These are phyloP conservation scores for Scolopax rusticola DNA, from an alignment of 2,797 vertebrate species.

Conservation along the genomic window DNA sequence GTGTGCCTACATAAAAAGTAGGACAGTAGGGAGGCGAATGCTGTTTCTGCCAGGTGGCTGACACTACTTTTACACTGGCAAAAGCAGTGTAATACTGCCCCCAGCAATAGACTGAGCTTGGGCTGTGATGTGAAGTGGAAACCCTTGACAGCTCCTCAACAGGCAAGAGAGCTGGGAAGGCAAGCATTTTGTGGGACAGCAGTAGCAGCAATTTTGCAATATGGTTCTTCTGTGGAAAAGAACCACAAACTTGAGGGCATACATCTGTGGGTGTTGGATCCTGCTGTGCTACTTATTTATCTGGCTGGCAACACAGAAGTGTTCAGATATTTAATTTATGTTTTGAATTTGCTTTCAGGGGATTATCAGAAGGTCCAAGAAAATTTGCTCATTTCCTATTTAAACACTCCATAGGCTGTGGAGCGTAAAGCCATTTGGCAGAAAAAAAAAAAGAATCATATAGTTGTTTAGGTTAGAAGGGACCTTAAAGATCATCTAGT, in stretches of 20 bases:
- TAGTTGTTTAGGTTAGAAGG: too few species aligned
- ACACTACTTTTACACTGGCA: background rate
- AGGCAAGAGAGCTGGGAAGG: background rate
- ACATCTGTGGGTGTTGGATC: background rate
- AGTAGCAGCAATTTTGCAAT: background rate
- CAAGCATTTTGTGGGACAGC: background rate
- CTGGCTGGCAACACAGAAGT: background rate
- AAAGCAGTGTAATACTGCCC: background rate
- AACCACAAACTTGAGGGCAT: background rate
- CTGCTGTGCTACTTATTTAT: background rate
- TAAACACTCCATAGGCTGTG: background rate
- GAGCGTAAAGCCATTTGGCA: background rate
- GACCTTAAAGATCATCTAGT: too few species aligned
- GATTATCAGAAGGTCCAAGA: background rate
- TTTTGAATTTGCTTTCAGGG: background rate
- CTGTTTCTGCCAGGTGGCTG: background rate
- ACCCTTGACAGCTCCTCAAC: background rate
- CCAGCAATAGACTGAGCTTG: background rate
- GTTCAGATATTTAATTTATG: background rate
- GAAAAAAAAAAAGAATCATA: background rate
- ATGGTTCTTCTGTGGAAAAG: background rate
- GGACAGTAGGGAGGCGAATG: background rate
- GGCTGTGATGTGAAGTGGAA: background rate
- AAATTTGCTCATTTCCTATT: background rate
- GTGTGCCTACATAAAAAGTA: fast-evolving